Evolutionary conservation across 2,888 invertebrate species (phyloP), one percentile per base, ranked within the genome.

Genomic region (Pandemis heparana): DNA sequence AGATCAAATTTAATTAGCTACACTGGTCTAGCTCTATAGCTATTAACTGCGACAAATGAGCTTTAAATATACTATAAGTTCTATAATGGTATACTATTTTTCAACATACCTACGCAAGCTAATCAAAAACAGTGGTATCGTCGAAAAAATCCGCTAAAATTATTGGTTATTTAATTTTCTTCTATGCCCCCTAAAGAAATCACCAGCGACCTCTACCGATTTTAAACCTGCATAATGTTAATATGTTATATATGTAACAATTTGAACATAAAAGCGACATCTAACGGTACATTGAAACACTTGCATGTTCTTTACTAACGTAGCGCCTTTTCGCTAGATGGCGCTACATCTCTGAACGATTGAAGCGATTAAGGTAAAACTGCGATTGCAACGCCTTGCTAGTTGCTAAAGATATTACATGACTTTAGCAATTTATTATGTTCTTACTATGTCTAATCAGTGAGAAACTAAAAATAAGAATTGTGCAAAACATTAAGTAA

Each of bases 321-420:
- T 41, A 32, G 38, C 39, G 62, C 9, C 8, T 53, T 23, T 8
- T 9, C 68, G 63, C 79, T 82, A 87, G 87, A 80, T 86, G 87
- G 85, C 87, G 82, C 74, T 43, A 32, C 66, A 48, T 5, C 62
- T 18, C 38, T 32, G 56, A 59, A 60, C 60, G 32, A n/a, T 38
- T 8, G 3, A 38, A 23, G 56, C 56, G 38, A 60, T 60, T 38
- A 38, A 38, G 14, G 60, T 7, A 38, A 38, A 14, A 32, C 23
- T 62, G 46, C 9, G 63, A 18, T 43, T 62, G 43, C 62, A 43
- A 62, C 12, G 62, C 10, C 12, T 62, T 62, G 7, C 18, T 18
- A 61, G 48, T 53, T 53, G 51, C 51, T 53, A 53, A 53, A 53
- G 51, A 53, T 56, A 18, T 56, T 18, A 23, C 56, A 56, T 18